Conservation (phyloP, 2,113 vertebrate genomes). For the Etheostoma cragini region DNA sequence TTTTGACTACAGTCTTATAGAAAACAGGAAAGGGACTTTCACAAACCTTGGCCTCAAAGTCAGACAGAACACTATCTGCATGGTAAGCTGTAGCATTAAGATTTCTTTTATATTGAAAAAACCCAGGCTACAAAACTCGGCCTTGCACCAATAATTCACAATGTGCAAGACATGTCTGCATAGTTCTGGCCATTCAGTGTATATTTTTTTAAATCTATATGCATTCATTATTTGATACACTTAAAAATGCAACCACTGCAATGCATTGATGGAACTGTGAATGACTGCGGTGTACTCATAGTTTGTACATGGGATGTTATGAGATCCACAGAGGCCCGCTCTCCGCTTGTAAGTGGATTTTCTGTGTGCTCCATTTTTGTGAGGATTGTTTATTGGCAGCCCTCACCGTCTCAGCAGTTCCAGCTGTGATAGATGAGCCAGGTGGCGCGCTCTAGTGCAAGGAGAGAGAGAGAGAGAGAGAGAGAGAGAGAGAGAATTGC, state of each 20-base stretch:
- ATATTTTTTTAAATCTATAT: constrained; percentile 9
- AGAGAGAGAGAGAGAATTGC: constrained; percentile 60
- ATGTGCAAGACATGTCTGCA: neutral
- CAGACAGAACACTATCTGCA: neutral
- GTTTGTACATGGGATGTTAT: constrained; percentile 24
- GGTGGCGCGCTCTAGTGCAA: constrained; percentile 76
- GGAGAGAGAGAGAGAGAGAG: neutral
- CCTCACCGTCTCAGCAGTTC: constrained; percentile 81
- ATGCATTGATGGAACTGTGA: constrained; percentile 30
- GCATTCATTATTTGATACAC: constrained; percentile 10
- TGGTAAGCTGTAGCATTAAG: neutral
- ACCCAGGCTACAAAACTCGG: neutral
- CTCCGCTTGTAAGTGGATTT: constrained; percentile 71
- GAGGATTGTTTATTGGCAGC: constrained; percentile 83
- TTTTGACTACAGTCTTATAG: neutral
- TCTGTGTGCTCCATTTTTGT: constrained; percentile 71
- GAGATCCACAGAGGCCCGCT: constrained; percentile 51
- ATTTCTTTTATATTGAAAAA: neutral
- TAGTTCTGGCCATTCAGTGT: neutral
- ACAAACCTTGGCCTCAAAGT: neutral
- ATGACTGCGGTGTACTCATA: constrained; percentile 37
- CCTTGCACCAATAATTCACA: neutral
- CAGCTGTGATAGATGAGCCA: constrained; percentile 83
- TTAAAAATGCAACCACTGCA: constrained; percentile 10
- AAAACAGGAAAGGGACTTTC: neutral